A percentile compares a stretch with the other conserved stretches of the same genome.
phyloP scores from a whole-genome alignment of 2,797 vertebrate species.

The Antrozous pallidus region DNA sequence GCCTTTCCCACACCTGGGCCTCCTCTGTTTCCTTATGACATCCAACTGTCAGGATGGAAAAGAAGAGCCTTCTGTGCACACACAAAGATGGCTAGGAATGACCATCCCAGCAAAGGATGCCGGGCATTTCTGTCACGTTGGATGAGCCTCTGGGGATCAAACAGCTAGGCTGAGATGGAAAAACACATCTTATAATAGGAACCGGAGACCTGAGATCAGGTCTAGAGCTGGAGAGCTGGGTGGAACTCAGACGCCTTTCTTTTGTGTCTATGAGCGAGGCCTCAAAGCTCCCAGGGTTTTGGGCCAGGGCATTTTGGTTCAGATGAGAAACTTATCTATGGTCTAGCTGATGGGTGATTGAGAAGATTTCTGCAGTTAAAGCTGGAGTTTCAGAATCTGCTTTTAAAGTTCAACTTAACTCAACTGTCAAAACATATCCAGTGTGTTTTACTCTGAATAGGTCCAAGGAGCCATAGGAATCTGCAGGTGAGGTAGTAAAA shows the following conservation, averaged over 20 bases:
- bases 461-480: background rate
- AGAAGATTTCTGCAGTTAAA: background rate
- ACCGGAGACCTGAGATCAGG: background rate
- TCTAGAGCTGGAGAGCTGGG: background rate
- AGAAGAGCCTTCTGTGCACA: background rate
- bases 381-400: background rate
- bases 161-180: background rate
- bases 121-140: background rate
- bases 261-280: background rate
- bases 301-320: background rate
- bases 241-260: background rate
- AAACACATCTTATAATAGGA: background rate
- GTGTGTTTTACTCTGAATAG: background rate
- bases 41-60: background rate
- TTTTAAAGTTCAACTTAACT: background rate
- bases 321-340: background rate
- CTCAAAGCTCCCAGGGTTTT: background rate
- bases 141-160: background rate
- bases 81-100: background rate
- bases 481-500: background rate
- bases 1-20: accelerated
- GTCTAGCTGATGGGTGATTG: background rate
- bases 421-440: background rate
- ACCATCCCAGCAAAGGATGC: background rate
- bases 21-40: background rate